Evolutionary conservation across 2,888 invertebrate genomes (phyloP).

Genomic region (Zeuzera pyrina): DNA sequence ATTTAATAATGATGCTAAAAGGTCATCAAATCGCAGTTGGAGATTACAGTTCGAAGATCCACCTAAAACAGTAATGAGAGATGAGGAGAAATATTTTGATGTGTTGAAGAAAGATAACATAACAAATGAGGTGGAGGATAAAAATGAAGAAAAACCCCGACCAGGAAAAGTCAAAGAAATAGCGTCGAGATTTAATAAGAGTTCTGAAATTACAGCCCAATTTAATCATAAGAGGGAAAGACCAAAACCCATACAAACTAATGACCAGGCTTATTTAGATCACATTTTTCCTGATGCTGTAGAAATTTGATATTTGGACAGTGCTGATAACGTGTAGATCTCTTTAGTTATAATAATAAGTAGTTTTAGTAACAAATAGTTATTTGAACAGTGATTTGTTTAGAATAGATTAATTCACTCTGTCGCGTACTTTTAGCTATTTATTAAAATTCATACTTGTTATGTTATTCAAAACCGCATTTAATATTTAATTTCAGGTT

Average conservation of each 20-base stretch:
- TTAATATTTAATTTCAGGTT: slow-evolving; percentile 1
- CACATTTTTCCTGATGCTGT: slow-evolving; percentile 74
- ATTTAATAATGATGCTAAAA: slow-evolving; percentile 20
- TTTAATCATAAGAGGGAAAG: slow-evolving; percentile 48
- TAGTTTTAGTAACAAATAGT: neutral
- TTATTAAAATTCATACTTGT: neutral
- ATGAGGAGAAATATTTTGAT: slow-evolving; percentile 29
- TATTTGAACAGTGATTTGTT: neutral
- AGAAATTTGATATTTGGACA: slow-evolving; percentile 37
- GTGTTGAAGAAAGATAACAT: slow-evolving; percentile 23
- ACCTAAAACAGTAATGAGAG: slow-evolving; percentile 13
- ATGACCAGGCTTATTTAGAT: slow-evolving; percentile 74
- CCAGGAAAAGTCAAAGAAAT: slow-evolving; percentile 63
- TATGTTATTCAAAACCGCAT: neutral
- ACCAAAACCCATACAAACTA: slow-evolving; percentile 74
- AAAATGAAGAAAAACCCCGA: slow-evolving; percentile 32
- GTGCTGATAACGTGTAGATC: slow-evolving; percentile 14
- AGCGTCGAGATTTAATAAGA: slow-evolving; percentile 55
- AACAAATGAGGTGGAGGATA: slow-evolving; percentile 3
- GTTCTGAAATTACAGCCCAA: slow-evolving; percentile 32
- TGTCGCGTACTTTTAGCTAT: neutral
- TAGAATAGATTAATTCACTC: neutral
- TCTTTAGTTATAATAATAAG: slow-evolving; percentile 15
- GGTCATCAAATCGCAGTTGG: slow-evolving; percentile 34
- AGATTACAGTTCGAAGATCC: slow-evolving; percentile 20